Base-by-base conservation (phyloP, 1,140 invertebrate genomes). In the Druon quercuslanigerum region DNA sequence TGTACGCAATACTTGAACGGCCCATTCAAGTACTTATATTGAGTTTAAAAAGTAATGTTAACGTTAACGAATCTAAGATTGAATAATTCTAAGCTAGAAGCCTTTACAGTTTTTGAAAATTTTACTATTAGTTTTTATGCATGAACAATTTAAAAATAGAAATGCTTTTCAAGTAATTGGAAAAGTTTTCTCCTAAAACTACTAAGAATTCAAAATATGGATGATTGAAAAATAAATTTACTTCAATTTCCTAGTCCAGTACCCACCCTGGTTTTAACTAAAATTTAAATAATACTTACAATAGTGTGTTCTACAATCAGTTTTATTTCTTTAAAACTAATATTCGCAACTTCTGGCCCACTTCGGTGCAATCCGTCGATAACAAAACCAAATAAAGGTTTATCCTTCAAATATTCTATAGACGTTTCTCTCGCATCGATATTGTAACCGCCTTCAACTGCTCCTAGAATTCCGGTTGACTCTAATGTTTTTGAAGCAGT, bases 311-410 rank as follows among this genome's bases (percentile, higher is more conserved):
- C 85, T 52, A 97, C 90, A 73, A 96, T 85, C 60, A 92, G 84
- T 81, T 92, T 90, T 74, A 96, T 88, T 70, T 93, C 92, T n/a
- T 93, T 83, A 57, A 93, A 86, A 16, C 92, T 79, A 66, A 95
- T 88, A 66, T 93, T 86, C 73, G 94, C 92, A 20, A 94, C 89
- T 80, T 92, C 85, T 84, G 93, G 85, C 50, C 95, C 93, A 89
- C 96, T 94, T 74, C 92, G 93, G 85, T 96, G 95, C 76, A 97
- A 94, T 75, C 97, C 96, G 87, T 97, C 96, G 51, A 98, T 92
- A 0, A 96, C 91, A 90, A 94, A 96, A 60, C 97, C 96, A 71
- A 92, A 87, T 14, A 93, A 78, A 73, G 93, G 85, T 81, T 92
- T 92, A 74, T 94, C 90, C 50, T 92, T 91, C 50, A 95, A 91